Conservation (phyloP, 2,797 vertebrate genomes). For the Crocodylus rhombifer region DNA sequence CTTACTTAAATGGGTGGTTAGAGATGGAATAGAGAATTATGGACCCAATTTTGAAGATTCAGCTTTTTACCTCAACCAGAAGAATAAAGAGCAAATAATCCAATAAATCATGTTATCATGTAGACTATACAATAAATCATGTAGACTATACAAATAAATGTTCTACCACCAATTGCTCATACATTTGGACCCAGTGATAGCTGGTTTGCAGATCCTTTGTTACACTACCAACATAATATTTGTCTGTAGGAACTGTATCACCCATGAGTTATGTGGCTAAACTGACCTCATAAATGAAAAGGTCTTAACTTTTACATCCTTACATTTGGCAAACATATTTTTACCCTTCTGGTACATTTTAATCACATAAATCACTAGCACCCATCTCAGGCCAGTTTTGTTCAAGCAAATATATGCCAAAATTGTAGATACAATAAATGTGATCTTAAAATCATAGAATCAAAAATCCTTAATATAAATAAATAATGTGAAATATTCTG, state of each 20-base stretch:
- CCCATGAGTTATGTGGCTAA: background rate
- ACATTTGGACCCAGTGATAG: no score
- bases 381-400: background rate
- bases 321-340: background rate
- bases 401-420: background rate
- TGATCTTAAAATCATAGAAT: background rate
- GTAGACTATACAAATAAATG: background rate
- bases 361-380: background rate
- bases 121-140: background rate
- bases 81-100: background rate
- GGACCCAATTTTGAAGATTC: background rate
- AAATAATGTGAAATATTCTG: background rate
- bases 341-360: background rate
- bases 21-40: background rate
- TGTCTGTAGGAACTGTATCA: accelerated
- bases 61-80: background rate
- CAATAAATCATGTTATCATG: background rate
- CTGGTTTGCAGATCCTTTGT: background rate
- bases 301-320: background rate
- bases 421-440: background rate
- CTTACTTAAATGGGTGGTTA: background rate
- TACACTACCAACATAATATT: background rate
- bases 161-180: accelerated
- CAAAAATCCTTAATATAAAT: background rate
- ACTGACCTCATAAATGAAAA: background rate